Evolutionary conservation across 2,113 vertebrate genomes (phyloP), one percentile per base, ranked within the genome.

Genomic region (Hoplias malabaricus): DNA sequence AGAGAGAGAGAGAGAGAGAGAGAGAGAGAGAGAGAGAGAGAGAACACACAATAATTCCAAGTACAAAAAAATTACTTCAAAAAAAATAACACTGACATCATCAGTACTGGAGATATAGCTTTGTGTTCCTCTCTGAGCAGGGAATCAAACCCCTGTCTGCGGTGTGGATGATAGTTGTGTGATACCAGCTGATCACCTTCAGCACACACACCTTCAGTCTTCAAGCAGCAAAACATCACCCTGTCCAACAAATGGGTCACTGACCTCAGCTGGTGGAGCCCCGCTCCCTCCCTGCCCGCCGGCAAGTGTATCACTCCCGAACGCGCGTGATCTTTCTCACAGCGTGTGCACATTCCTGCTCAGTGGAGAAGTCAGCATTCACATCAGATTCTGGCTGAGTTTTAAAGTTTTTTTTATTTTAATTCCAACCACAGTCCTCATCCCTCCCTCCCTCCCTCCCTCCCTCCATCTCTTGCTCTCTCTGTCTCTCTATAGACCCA

Each of bases 221-320:
- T n/a, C n/a, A n/a, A n/a, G n/a, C n/a, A n/a, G n/a, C n/a, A 79
- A 84, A 80, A 43, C 43, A 69, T 86, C 89, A 87, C 86, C 87
- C 86, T 85, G 85, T 83, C 78, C 88, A 54, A 85, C 84, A 85
- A 83, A 73, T 16, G 73, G 81, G 77, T 21, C 48, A 53, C n/a
- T 8, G n/a, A 53, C 48, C 27, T 79, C 82, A 83, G 74, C 84
- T 85, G 86, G 75, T 14, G 70, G 61, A 75, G 42, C 23, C 36
- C 54, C 50, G 79, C 86, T 87, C 88, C 87, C 86, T 87, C 88
- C 87, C 84, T 79, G 73, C 87, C 86, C 82, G 84, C 53, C 72
- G 84, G 84, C 65, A 61, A 46, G 67, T 43, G 71, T 9, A 62
- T 75, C 65, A 79, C 69, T 81, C 33, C 11, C 6, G 75, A 65